Evolutionary conservation across 2,888 invertebrate species (phyloP).

Genomic region (Frankliniella fusca): DNA sequence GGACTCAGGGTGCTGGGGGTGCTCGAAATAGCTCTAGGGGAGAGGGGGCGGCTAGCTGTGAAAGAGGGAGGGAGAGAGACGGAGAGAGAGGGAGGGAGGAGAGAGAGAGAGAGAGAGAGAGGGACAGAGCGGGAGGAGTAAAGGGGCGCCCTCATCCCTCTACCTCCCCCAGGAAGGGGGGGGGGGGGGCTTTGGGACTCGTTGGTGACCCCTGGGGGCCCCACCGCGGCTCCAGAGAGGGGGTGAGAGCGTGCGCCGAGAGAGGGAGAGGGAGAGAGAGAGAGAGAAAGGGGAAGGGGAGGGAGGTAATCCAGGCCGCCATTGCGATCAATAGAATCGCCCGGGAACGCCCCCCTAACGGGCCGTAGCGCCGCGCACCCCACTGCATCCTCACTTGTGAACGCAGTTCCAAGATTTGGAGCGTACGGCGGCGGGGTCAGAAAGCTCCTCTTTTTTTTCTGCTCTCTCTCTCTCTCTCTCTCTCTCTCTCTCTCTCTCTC

Average conservation of each 20-base stretch:
- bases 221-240: not conserved
- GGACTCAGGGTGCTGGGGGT: not conserved
- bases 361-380: constrained; percentile 15
- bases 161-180: not conserved
- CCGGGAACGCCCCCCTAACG: constrained; percentile 21
- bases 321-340: constrained; percentile 24
- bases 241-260: not conserved
- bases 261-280: not conserved
- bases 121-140: not conserved
- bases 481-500: not conserved
- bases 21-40: not conserved
- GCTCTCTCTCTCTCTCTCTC: no score
- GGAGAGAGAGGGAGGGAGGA: no score
- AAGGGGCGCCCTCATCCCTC: not conserved
- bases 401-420: not conserved
- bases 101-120: no score
- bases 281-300: not conserved
- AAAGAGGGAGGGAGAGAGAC: no score
- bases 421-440: not conserved
- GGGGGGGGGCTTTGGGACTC: not conserved
- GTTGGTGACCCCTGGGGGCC: not conserved
- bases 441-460: no score
- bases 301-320: constrained; percentile 18
- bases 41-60: not conserved
- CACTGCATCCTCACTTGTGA: constrained; percentile 20